Conservation (phyloP, 2,797 vertebrate genomes). For the Philypnodon macrostomus region DNA sequence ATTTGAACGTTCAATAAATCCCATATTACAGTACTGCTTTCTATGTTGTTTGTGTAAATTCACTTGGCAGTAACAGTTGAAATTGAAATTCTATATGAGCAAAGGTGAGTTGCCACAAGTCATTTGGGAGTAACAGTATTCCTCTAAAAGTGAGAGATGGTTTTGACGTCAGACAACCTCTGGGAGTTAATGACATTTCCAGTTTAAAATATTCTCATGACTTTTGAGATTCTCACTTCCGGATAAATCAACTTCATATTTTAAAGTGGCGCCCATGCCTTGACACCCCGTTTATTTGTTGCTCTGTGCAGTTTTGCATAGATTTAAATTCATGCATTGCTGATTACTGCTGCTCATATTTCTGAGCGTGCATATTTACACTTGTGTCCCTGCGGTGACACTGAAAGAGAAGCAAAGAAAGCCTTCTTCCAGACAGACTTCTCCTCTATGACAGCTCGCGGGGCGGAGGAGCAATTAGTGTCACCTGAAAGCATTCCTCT, state of each 20-base stretch:
- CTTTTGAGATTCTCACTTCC: conserved; percentile 31
- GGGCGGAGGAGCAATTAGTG: conserved; percentile 78
- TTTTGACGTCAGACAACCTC: conserved; percentile 1
- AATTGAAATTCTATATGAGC: too few relatives aligned
- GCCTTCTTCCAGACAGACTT: conserved; percentile 53
- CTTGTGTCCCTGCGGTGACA: conserved; percentile 45
- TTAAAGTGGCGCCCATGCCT: conserved; percentile 25
- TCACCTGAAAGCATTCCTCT: conserved; percentile 76
- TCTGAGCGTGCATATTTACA: conserved; percentile 40
- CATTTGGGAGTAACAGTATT: background rate
- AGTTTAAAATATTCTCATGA: conserved; percentile 35
- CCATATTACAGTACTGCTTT: too few relatives aligned
- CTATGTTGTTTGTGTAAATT: too few relatives aligned
- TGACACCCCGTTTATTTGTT: conserved; percentile 53
- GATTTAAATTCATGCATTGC: conserved; percentile 69
- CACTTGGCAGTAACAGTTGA: background rate
- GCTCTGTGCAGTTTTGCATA: conserved; percentile 61
- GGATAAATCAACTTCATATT: conserved; percentile 39
- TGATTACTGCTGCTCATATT: conserved; percentile 57
- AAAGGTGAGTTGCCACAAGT: background rate
- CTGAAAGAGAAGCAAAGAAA: conserved; percentile 51
- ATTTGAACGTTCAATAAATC: too few relatives aligned
- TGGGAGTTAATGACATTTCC: conserved; percentile 3
- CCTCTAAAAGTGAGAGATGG: background rate
- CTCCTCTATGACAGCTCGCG: conserved; percentile 66